Conservation (phyloP, 2,113 vertebrate species). For the Apodemus sylvaticus region DNA sequence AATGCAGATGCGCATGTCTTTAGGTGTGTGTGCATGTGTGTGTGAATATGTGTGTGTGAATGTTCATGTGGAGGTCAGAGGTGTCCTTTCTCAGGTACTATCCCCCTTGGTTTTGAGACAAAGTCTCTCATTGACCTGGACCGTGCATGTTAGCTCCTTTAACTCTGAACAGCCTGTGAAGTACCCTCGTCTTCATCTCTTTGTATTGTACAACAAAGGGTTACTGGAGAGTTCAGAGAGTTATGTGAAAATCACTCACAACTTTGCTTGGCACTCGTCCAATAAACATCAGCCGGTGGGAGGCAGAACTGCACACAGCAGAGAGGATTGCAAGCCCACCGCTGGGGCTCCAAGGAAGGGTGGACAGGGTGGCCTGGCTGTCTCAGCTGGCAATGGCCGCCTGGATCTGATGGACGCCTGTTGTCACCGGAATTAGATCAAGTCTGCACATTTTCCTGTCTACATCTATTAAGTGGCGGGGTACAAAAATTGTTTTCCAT, state of each 20-base stretch:
- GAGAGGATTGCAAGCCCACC: background rate
- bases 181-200: background rate
- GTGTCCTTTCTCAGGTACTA: background rate
- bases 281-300: rapidly evolving
- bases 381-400: background rate
- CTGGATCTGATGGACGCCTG: background rate
- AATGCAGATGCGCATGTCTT: background rate
- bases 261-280: background rate
- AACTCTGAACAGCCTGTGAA: background rate
- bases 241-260: background rate
- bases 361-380: rapidly evolving
- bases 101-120: background rate
- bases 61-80: background rate
- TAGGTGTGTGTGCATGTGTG: background rate
- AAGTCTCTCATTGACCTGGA: background rate
- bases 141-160: rapidly evolving
- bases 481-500: background rate
- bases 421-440: conserved; percentile 60
- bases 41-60: background rate
- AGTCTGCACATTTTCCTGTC: conserved; percentile 9
- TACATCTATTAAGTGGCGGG: background rate
- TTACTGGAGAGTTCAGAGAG: background rate
- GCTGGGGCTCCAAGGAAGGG: rapidly evolving
- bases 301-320: rapidly evolving
- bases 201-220: background rate